phyloP scores from a whole-genome alignment of 92 coral and sea anemone genomes.

The Siderastrea radians region DNA sequence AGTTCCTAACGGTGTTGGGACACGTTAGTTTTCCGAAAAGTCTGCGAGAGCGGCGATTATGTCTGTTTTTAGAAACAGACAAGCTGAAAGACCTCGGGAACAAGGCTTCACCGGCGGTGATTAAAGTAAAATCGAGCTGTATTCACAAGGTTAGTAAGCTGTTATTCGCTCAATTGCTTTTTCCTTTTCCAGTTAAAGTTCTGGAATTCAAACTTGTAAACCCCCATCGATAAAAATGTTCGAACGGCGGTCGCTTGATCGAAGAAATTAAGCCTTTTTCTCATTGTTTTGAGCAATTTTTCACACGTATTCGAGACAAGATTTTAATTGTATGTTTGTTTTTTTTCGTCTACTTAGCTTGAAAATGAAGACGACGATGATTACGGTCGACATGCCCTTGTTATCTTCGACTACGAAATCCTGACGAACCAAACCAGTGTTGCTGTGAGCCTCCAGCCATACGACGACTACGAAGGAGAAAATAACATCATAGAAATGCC shows the following conservation, averaged over 20 bases:
- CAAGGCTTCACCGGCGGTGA: conserved; percentile 8
- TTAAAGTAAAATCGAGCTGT: conserved; percentile 11
- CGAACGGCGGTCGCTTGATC: neutral
- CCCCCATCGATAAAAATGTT: neutral
- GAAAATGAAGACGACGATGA: conserved; percentile 7
- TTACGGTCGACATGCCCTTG: neutral
- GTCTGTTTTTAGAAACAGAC: neutral
- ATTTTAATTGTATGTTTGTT: neutral
- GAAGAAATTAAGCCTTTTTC: no score
- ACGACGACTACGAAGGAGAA: neutral
- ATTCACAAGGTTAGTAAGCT: neutral
- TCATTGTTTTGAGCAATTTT: neutral
- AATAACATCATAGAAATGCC: conserved; percentile 11
- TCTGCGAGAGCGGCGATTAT: neutral
- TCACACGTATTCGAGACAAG: neutral
- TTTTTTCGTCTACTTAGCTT: neutral
- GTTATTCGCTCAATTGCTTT: neutral
- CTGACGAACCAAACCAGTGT: neutral
- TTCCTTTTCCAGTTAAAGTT: neutral
- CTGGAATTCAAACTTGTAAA: neutral
- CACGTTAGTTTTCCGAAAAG: neutral
- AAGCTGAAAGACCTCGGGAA: neutral
- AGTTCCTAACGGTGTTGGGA: neutral
- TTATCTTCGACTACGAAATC: neutral
- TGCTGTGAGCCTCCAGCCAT: neutral